Conservation (phyloP, 2,888 invertebrate genomes). For the Meiosimyza platycephala region DNA sequence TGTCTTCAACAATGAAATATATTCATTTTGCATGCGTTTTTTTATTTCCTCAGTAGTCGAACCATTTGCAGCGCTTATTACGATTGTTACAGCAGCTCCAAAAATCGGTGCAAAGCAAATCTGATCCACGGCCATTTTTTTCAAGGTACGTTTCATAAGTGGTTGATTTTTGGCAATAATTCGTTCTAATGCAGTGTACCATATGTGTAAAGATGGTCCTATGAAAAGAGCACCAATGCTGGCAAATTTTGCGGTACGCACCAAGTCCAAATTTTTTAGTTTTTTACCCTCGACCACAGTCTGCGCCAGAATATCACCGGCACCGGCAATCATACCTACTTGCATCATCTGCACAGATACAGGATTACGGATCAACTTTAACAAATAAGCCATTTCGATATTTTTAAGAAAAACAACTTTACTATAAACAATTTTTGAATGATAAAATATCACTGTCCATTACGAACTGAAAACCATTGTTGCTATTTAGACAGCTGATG, state of each 20-base stretch:
- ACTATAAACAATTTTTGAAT: not conserved
- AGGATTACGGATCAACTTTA: not conserved
- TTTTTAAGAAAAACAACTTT: not conserved
- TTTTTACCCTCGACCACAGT: constrained; percentile 48
- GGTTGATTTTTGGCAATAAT: constrained; percentile 48
- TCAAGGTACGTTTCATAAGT: constrained; percentile 50
- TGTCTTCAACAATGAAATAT: constrained; percentile 50
- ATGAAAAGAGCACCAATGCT: constrained; percentile 55
- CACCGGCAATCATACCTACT: constrained; percentile 57
- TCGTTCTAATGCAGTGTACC: constrained; percentile 55
- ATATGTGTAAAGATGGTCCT: constrained; percentile 55
- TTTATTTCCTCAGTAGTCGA: constrained; percentile 45
- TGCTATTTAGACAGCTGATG: not conserved
- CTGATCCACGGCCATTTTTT: constrained; percentile 60
- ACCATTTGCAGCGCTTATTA: constrained; percentile 55
- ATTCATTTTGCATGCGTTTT: constrained; percentile 42
- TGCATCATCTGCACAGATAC: constrained; percentile 38
- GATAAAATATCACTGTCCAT: not conserved
- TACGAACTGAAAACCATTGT: not conserved
- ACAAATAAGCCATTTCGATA: too few species aligned
- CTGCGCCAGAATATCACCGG: constrained; percentile 60
- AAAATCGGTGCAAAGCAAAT: constrained; percentile 56
- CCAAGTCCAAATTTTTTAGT: constrained; percentile 48
- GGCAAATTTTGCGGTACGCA: constrained; percentile 54
- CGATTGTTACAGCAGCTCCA: constrained; percentile 47